Conservation (phyloP, 1,140 invertebrate genomes). For the Phthorimaea operculella region DNA sequence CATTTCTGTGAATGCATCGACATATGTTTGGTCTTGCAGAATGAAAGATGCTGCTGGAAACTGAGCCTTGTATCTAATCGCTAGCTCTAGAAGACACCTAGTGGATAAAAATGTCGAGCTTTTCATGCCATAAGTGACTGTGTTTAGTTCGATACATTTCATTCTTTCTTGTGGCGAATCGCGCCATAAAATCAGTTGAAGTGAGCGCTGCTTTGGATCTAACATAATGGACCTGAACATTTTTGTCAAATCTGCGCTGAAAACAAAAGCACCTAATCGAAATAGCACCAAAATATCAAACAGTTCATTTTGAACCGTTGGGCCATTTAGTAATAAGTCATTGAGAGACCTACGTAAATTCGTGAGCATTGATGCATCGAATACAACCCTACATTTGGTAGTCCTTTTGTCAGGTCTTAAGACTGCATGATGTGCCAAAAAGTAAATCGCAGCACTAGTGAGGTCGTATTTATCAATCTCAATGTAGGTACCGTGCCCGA, state of each 20-base stretch:
- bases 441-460: constrained; percentile 12
- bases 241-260: constrained; percentile 37
- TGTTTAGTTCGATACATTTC: constrained; percentile 10
- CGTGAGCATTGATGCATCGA: constrained; percentile 24
- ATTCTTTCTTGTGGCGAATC: background rate
- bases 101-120: constrained; percentile 29
- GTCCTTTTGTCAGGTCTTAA: constrained; percentile 18
- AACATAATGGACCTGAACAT: constrained; percentile 53
- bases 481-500: constrained; percentile 21
- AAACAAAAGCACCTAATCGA: background rate
- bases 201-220: constrained; percentile 12
- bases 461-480: constrained; percentile 12
- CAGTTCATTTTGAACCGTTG: constrained; percentile 28
- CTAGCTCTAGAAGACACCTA: constrained; percentile 27
- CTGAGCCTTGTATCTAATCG: constrained; percentile 11
- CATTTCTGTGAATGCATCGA: background rate
- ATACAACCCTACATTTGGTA: constrained; percentile 29
- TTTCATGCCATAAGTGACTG: constrained; percentile 22
- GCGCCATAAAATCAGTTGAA: constrained; percentile 7
- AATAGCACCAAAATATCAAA: constrained; percentile 7
- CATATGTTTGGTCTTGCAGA: constrained; percentile 4
- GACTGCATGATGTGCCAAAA: constrained; percentile 27
- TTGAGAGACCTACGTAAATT: constrained; percentile 16
- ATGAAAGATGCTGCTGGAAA: constrained; percentile 2
- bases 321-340: constrained; percentile 23